phyloP scores from a whole-genome alignment of 2,888 invertebrate species.

The Dynastes hyllus region DNA sequence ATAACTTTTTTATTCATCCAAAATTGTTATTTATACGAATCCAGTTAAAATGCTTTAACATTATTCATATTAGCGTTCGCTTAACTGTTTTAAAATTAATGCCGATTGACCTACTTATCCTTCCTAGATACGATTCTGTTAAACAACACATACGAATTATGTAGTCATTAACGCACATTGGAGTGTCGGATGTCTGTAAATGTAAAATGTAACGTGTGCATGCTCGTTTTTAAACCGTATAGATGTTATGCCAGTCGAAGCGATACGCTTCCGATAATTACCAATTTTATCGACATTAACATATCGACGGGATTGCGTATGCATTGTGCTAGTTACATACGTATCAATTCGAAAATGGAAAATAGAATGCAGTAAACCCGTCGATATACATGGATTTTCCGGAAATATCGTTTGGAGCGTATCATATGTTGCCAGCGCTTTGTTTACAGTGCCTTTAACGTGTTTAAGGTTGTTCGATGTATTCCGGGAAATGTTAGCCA shows the following conservation, averaged over 20 bases:
- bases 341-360: not conserved
- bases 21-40: too few species aligned
- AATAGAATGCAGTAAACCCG: not conserved
- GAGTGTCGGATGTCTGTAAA: not conserved
- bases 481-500: too few species aligned
- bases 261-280: slow-evolving; percentile 31
- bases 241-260: not conserved
- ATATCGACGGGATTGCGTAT: too few species aligned
- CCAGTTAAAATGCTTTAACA: too few species aligned
- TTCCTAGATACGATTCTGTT: slow-evolving; percentile 1
- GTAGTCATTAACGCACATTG: slow-evolving; percentile 22
- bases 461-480: not conserved
- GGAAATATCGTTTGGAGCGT: slow-evolving; percentile 8
- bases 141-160: slow-evolving; percentile 33
- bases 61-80: too few species aligned
- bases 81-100: slow-evolving; percentile 47
- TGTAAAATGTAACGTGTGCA: not conserved
- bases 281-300: slow-evolving; percentile 13
- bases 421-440: not conserved
- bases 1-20: too few species aligned
- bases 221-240: not conserved
- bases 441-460: too few species aligned
- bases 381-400: slow-evolving; percentile 7
- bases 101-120: slow-evolving; percentile 39
- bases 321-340: not conserved